These are phyloP conservation scores for Aplochiton taeniatus DNA, from an alignment of 2,797 vertebrate genomes.

Conservation along the genomic window DNA sequence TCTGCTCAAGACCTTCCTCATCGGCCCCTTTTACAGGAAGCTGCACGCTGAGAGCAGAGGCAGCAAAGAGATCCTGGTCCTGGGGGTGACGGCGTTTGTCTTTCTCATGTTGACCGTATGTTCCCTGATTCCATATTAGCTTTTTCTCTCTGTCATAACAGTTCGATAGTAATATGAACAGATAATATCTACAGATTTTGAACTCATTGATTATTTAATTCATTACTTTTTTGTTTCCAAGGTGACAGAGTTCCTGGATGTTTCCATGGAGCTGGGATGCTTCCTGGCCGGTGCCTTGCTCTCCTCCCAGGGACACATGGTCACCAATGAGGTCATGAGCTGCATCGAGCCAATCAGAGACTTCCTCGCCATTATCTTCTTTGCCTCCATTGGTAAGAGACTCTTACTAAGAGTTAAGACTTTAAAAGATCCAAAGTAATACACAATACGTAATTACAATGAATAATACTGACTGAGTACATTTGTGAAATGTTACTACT, in stretches of 20 bases:
- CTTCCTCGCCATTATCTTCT: conserved; percentile 97
- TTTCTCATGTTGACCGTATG: conserved; percentile 93
- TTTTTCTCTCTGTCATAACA: not conserved
- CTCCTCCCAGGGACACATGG: conserved; percentile 94
- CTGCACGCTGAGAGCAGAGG: conserved; percentile 91
- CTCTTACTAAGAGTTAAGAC: not conserved
- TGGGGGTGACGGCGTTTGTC: conserved; percentile 90
- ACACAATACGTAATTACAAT: too few relatives aligned
- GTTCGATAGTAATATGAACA: not conserved
- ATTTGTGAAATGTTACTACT: too few relatives aligned
- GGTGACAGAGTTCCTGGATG: conserved; percentile 89
- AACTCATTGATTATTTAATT: not conserved
- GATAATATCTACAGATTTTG: not conserved
- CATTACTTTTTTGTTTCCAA: conserved; percentile 53
- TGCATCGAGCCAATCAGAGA: conserved; percentile 94
- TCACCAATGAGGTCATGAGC: conserved; percentile 86
- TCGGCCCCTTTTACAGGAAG: conserved; percentile 92
- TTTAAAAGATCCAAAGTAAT: too few relatives aligned
- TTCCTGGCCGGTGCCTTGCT: conserved; percentile 93
- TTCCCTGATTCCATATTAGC: not conserved
- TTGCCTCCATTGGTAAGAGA: conserved; percentile 91
- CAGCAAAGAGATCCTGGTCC: conserved; percentile 93
- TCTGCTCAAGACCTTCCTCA: conserved; percentile 84
- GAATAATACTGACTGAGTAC: too few relatives aligned
- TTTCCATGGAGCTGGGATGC: conserved; percentile 98